A percentile compares a stretch with the other conserved stretches of the same genome.
phyloP scores from a whole-genome alignment of 2,113 vertebrate species.

The Zosterops borbonicus region DNA sequence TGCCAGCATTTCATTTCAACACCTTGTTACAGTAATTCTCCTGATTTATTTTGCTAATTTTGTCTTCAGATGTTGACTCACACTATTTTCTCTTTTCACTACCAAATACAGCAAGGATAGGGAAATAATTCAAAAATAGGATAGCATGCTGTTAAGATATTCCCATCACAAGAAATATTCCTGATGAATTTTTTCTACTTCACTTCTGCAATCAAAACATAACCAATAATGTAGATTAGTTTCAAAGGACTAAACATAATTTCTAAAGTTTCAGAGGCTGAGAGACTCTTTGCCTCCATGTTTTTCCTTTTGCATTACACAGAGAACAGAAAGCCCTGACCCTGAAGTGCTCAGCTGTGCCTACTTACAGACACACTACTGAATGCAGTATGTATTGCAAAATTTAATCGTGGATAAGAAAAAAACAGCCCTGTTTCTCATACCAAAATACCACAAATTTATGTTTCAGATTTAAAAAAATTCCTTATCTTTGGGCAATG shows the following conservation, averaged over 20 bases:
- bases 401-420: background rate
- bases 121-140: background rate
- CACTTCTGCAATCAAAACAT: background rate
- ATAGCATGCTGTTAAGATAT: background rate
- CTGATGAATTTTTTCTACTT: background rate
- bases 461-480: background rate
- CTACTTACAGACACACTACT: background rate
- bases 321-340: background rate
- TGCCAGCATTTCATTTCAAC: background rate
- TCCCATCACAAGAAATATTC: background rate
- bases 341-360: background rate
- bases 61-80: background rate
- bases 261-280: background rate
- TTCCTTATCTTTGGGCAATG: background rate
- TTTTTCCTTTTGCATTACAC: background rate
- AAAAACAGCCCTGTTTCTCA: fast-evolving
- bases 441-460: background rate
- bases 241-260: background rate
- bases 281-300: background rate
- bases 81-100: background rate
- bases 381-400: background rate
- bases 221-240: background rate
- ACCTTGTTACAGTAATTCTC: background rate
- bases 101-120: background rate
- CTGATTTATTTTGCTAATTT: background rate